Base-by-base conservation (phyloP, 2,113 vertebrate genomes). In the Gymnocephalus cernua region DNA sequence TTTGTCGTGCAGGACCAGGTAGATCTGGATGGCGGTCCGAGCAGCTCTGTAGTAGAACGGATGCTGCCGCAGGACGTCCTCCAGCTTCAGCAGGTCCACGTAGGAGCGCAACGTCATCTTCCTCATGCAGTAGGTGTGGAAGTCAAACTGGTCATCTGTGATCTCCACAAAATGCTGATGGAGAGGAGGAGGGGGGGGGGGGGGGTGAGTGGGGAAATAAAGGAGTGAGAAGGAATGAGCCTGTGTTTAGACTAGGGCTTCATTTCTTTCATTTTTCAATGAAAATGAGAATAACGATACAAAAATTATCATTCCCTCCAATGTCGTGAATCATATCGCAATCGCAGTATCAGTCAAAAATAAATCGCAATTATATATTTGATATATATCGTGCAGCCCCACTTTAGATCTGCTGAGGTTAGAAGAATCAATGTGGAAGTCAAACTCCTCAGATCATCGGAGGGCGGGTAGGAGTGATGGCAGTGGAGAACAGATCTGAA, bases 71-170 rank as follows among this genome's bases (percentile, higher is more conserved):
- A 99, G 96, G 7, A 98, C 96, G 74, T 98, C 97, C 95, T 98
- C 97, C 88, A 98, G 90, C 93, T 98, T 98, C 88, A 99, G 83
- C 88, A 99, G 96, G 93, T 98, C 97, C 95, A 98, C 97, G 1
- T 99, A 99, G 73, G 97, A 98, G 86, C 97, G 96, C 88, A 99
- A 95, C 23, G 97, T 99, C 92, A 98, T 97, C 96, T 98, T 98
- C 93, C 97, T 96, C 97, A 98, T 98, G 86, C 97, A 98, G 92
- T 99, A 99, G 1, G 97, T 99, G 88, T 99, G 97, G 92, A 99
- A 99, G 94, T 99, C 97, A 95, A 99, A 98, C 93, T 99, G 97
- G 93, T 98, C 97, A 15, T 98, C 97, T 15, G 97, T 98, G 93
- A 99, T 98, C 93, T 99, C 97, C 95, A 97, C 97, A 95, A 98